Percentiles rank a stretch among this genome's conserved stretches.
phyloP scores from a whole-genome alignment of 2,113 vertebrate genomes.

The Buteo buteo region DNA sequence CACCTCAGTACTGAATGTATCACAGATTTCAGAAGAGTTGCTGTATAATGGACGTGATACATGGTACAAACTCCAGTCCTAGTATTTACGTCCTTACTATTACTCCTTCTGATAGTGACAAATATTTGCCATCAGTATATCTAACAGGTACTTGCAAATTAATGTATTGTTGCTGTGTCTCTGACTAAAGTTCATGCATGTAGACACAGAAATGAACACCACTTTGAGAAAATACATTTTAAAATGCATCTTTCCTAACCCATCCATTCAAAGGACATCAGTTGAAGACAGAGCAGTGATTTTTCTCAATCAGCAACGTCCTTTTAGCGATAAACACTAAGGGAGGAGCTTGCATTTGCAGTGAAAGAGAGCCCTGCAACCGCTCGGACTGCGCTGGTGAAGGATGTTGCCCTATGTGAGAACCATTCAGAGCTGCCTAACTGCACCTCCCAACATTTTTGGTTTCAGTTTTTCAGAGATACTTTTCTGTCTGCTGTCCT shows the following conservation, averaged over 20 bases:
- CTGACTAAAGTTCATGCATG: background rate
- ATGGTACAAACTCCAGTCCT: background rate
- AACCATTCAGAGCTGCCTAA: background rate
- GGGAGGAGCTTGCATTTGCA: background rate
- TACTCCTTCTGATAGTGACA: background rate
- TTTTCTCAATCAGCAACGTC: background rate
- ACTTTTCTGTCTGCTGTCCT: background rate
- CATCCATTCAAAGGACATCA: background rate
- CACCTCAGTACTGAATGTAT: background rate
- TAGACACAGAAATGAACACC: background rate
- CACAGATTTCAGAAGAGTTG: background rate
- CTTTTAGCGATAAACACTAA: background rate
- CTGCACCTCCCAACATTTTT: background rate
- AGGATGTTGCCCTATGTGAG: background rate
- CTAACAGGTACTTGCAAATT: background rate
- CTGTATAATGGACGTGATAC: background rate
- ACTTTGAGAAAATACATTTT: background rate
- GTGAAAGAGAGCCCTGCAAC: background rate
- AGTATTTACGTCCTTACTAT: background rate
- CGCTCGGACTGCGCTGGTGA: background rate
- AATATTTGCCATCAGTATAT: background rate
- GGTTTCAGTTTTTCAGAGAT: background rate
- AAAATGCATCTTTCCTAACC: background rate
- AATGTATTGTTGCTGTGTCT: background rate
- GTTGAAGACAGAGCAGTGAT: background rate